Evolutionary conservation across 2,797 vertebrate genomes (phyloP), one percentile per base, ranked within the genome.

Genomic region (Acrossocheilus fasciatus): DNA sequence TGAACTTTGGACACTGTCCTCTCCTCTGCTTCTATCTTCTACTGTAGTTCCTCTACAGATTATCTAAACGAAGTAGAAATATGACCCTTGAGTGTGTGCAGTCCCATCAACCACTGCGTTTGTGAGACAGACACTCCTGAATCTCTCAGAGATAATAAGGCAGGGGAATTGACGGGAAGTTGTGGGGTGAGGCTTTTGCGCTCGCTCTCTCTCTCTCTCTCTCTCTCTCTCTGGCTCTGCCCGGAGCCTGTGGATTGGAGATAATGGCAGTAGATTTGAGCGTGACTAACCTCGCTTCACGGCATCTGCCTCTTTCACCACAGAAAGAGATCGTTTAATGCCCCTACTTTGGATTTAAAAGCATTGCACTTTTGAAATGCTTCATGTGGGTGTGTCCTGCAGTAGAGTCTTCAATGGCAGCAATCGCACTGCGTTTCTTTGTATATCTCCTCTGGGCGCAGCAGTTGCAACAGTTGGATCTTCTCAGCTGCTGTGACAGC

Each of bases 1-100:
- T 77, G 89, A 95, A 94, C 94, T 95, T 95, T 94, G 91, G 74
- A 93, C 92, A 87, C 50, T 90, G 89, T 87, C 41, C 75, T 26
- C 11, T 91, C 89, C 80, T 83, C 39, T 88, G 90, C 90, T 81
- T 90, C 91, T 89, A 90, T 93, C 92, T 91, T 90, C 88, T 89
- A 92, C 92, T 92, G 93, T 89, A 87, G 89, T 89, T 87, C 77
- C 88, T 87, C 50, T 81, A 69, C 68, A 68, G 52, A 47, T 75
- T 86, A 79, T 77, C 87, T 85, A 80, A 84, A 78, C 34, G 0
- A 20, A 82, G 59, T 74, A 66, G n/a, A 82, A 88, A 80, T 87
- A 52, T 66, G 82, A 80, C 76, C 26, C 77, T 47, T 0, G 15
- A 59, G 39, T 47, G 43, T 85, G 41, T 62, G 23, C 45, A 68